Conservation (phyloP, 2,888 invertebrate genomes). For the Pyralis farinalis region DNA sequence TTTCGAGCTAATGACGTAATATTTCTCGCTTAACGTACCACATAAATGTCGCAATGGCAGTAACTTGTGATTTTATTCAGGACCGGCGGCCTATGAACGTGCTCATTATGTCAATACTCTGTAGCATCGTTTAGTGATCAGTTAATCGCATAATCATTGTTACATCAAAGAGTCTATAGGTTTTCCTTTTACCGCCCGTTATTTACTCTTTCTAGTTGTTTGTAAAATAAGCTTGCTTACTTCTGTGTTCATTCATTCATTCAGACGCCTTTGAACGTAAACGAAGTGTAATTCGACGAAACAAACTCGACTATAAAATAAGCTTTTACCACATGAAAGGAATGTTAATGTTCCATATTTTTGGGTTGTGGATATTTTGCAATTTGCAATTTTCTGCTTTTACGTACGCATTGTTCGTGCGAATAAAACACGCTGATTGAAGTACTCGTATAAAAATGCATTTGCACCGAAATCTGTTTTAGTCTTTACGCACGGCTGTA, state of each 20-base stretch:
- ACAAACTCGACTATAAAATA: conserved; percentile 13
- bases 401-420: no score
- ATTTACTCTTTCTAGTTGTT: conserved; percentile 6
- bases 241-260: conserved; percentile 17
- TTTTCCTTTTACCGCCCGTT: background rate
- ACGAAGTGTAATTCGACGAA: conserved; percentile 18
- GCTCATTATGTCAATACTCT: conserved; percentile 22
- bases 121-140: conserved; percentile 12
- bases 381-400: no score
- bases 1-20: conserved; percentile 6
- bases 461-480: no score
- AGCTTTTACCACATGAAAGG: conserved; percentile 1
- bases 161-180: conserved; percentile 8
- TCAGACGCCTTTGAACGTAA: conserved; percentile 16
- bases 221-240: conserved; percentile 9
- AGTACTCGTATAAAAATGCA: no score
- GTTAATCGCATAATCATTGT: conserved; percentile 11
- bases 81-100: conserved; percentile 5
- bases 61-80: conserved; percentile 38
- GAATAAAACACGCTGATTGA: no score
- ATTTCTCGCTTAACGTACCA: conserved; percentile 7
- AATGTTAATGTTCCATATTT: no score
- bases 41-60: conserved; percentile 22
- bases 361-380: no score
- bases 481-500: no score